phyloP scores from a whole-genome alignment of 2,888 invertebrate genomes.

The Alcis repandata region DNA sequence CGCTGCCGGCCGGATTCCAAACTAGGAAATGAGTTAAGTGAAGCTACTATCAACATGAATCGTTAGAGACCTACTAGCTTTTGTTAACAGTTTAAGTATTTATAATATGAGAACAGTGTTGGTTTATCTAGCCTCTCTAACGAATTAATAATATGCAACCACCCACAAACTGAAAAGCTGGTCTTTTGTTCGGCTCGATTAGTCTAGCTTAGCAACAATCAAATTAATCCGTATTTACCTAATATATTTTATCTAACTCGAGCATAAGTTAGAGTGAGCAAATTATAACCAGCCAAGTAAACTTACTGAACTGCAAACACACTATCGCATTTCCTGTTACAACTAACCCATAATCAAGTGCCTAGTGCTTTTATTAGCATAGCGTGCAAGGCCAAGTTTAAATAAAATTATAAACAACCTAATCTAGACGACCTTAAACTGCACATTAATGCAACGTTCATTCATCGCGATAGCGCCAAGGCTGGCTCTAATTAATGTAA shows the following conservation, averaged over 20 bases:
- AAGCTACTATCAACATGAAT: no score
- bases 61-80: no score
- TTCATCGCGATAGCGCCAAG: conserved; percentile 61
- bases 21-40: conserved; percentile 4
- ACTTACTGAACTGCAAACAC: background rate
- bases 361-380: conserved; percentile 27
- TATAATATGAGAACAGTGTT: no score
- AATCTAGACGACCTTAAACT: conserved; percentile 55
- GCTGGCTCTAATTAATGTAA: conserved; percentile 46
- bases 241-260: no score
- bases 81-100: no score
- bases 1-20: conserved; percentile 8
- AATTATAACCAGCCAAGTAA: background rate
- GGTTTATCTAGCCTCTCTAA: no score
- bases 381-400: conserved; percentile 41
- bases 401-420: conserved; percentile 44
- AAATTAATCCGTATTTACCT: no score
- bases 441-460: conserved; percentile 60
- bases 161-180: no score
- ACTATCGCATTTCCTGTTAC: conserved; percentile 15
- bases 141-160: no score
- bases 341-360: conserved; percentile 15
- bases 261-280: background rate
- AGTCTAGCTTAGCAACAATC: no score
- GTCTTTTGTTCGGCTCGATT: no score